Evolutionary conservation across 2,113 vertebrate genomes (phyloP).

Genomic region (Brachyhypopomus gauderio): DNA sequence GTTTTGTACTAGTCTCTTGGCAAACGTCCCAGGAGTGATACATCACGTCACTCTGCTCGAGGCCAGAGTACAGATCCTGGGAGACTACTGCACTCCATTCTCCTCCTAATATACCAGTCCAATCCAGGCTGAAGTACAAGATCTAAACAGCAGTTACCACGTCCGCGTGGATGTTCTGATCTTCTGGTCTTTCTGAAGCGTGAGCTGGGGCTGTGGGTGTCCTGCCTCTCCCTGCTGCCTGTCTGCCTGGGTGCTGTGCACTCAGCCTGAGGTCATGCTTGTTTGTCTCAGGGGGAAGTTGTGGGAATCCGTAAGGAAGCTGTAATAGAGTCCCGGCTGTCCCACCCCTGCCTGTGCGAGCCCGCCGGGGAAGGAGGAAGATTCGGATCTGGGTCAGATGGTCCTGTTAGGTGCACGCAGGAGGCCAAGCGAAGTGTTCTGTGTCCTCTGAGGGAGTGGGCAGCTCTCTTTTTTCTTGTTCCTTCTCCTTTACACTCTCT

Average conservation of each 20-base stretch:
- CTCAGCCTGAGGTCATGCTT: too few species aligned
- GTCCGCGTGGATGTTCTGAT: too few species aligned
- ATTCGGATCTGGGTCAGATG: conserved; percentile 46
- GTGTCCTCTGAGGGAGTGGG: conserved; percentile 14
- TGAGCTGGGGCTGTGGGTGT: too few species aligned
- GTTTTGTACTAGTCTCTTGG: neutral
- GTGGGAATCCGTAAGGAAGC: too few species aligned
- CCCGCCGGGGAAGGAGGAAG: conserved; percentile 15
- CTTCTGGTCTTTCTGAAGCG: too few species aligned
- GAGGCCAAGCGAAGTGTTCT: conserved; percentile 25
- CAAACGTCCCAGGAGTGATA: neutral
- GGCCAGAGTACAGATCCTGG: neutral
- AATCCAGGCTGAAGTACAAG: too few species aligned
- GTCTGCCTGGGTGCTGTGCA: too few species aligned
- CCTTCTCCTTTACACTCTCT: neutral
- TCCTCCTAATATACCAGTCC: neutral
- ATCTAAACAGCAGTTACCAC: too few species aligned
- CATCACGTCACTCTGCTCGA: neutral
- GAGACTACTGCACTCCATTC: neutral
- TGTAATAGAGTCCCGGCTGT: too few species aligned
- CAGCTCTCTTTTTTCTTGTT: neutral
- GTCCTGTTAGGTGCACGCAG: conserved; percentile 40
- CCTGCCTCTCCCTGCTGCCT: too few species aligned
- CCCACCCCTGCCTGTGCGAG: neutral
- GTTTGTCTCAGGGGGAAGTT: too few species aligned